Conservation (phyloP, 2,113 vertebrate species). For the Peromyscus polionotus region DNA sequence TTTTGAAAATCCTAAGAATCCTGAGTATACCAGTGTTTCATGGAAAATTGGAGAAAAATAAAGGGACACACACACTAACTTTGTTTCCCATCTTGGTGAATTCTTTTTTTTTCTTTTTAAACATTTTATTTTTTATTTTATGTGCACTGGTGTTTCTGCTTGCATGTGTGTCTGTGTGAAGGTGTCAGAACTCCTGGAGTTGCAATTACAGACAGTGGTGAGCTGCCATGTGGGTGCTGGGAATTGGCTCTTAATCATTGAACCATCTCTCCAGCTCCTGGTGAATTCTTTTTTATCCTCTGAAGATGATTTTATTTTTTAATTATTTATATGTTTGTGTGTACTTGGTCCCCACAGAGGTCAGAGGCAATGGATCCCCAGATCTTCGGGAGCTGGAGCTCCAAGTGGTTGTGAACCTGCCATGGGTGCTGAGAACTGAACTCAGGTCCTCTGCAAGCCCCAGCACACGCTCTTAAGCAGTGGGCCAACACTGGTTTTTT, state of each 20-base stretch:
- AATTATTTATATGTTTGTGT: no score
- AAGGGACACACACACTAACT: neutral
- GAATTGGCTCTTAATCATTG: no score
- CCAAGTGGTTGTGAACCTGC: neutral
- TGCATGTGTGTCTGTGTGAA: no score
- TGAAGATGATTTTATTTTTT: neutral
- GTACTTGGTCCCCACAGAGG: neutral
- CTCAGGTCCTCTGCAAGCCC: neutral
- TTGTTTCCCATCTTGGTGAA: neutral
- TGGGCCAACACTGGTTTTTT: neutral
- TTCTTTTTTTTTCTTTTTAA: neutral
- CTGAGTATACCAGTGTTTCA: neutral
- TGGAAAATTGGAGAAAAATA: slow-evolving; percentile 15
- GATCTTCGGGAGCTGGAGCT: neutral
- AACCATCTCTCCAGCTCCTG: no score
- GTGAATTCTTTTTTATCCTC: neutral
- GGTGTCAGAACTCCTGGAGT: no score
- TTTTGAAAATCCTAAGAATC: slow-evolving; percentile 11
- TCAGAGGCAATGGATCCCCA: neutral
- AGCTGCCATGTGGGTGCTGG: no score
- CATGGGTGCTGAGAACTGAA: neutral
- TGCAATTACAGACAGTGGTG: no score
- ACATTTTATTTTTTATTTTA: no score
- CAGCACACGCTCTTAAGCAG: neutral
- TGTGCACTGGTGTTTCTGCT: no score